Conservation (phyloP, 2,113 vertebrate genomes). For the Sprattus sprattus region DNA sequence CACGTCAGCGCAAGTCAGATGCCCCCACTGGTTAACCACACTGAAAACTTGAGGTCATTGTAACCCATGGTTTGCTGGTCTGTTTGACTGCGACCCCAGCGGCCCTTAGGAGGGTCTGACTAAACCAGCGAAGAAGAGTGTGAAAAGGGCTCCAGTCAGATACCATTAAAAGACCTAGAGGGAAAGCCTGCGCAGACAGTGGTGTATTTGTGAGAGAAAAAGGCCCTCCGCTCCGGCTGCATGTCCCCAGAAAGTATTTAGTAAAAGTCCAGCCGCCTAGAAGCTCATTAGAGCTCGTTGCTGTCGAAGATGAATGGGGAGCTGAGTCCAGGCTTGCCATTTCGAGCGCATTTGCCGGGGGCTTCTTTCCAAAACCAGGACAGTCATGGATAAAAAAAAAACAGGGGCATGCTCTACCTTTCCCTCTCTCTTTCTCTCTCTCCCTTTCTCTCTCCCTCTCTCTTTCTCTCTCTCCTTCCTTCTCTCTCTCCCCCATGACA, state of each 20-base stretch:
- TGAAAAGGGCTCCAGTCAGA: neutral
- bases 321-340: neutral
- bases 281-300: constrained; percentile 12
- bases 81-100: neutral
- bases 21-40: neutral
- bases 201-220: neutral
- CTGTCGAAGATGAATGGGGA: constrained; percentile 22
- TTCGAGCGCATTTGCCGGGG: constrained; percentile 13
- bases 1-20: neutral
- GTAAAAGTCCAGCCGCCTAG: neutral
- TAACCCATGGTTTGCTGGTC: neutral
- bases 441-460: neutral
- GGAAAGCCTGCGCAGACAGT: neutral
- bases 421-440: neutral
- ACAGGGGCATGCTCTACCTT: constrained; percentile 18
- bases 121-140: neutral
- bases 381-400: constrained; percentile 31
- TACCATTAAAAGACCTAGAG: neutral
- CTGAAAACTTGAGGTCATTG: neutral
- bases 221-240: neutral
- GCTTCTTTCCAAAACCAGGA: constrained; percentile 31
- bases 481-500: constrained; percentile 29
- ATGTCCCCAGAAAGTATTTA: constrained; percentile 7
- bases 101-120: neutral
- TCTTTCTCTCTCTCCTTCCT: too few relatives aligned